Conservation (phyloP, 2,888 invertebrate species). For the Eupithecia abbreviata region DNA sequence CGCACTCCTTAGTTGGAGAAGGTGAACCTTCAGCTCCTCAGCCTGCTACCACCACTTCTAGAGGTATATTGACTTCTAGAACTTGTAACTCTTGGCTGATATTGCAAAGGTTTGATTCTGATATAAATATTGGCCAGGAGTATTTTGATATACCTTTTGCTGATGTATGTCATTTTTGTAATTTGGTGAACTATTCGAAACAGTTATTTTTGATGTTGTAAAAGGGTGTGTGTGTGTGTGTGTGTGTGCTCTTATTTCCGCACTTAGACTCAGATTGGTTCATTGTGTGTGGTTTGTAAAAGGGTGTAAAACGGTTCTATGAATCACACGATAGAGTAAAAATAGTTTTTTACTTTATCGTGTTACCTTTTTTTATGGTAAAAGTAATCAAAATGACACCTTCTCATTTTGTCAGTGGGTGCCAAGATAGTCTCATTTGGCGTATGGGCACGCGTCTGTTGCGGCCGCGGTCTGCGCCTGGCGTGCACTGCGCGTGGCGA, state of each 20-base stretch:
- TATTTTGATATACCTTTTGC: too few species aligned
- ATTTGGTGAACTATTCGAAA: too few species aligned
- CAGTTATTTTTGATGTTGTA: too few species aligned
- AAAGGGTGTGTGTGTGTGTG: too few species aligned
- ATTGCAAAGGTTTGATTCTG: not conserved
- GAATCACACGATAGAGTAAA: too few species aligned
- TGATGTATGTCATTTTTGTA: too few species aligned
- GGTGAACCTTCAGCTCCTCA: conserved; percentile 90
- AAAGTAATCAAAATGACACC: not conserved
- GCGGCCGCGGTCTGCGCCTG: conserved; percentile 87
- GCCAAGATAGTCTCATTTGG: conserved; percentile 94
- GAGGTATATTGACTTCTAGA: conserved; percentile 78
- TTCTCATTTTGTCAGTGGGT: conserved; percentile 63
- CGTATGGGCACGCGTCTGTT: conserved; percentile 87
- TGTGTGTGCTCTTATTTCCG: too few species aligned
- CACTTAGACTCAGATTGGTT: too few species aligned
- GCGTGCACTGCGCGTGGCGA: conserved; percentile 90
- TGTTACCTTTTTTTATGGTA: too few species aligned
- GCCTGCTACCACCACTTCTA: conserved; percentile 88
- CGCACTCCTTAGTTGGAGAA: conserved; percentile 91
- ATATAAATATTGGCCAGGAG: not conserved
- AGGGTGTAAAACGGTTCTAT: too few species aligned
- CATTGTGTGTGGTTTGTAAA: too few species aligned
- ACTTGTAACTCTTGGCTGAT: not conserved
- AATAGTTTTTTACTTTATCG: too few species aligned